These are phyloP conservation scores for Habropoda laboriosa DNA, from an alignment of 1,140 invertebrate genomes.

Conservation along the genomic window DNA sequence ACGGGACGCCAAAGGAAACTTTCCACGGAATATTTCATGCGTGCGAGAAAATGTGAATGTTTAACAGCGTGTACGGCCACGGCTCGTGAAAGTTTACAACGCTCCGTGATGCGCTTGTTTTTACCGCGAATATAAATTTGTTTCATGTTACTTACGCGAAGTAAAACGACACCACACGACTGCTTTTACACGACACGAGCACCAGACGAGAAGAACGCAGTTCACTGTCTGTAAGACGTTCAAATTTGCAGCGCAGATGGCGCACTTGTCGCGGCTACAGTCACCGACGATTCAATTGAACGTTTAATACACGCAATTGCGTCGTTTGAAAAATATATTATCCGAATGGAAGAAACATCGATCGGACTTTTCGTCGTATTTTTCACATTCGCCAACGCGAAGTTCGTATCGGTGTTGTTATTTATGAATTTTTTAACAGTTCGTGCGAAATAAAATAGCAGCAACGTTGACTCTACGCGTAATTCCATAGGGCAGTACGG, in stretches of 20 bases:
- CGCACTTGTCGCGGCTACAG: not conserved
- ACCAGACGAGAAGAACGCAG: not conserved
- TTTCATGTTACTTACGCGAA: slow-evolving; percentile 27
- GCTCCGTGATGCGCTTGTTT: slow-evolving; percentile 6
- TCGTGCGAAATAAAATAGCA: not conserved
- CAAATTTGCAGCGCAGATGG: not conserved
- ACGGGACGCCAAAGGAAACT: slow-evolving; percentile 17
- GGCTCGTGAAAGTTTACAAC: slow-evolving; percentile 8
- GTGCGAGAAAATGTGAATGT: slow-evolving; percentile 40
- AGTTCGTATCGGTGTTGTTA: not conserved
- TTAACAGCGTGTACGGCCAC: slow-evolving; percentile 12
- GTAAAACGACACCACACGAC: not conserved
- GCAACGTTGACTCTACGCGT: no score
- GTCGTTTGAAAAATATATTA: not conserved
- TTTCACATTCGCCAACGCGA: not conserved
- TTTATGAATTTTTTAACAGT: not conserved
- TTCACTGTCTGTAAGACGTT: not conserved
- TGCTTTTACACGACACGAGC: not conserved
- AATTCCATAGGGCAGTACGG: not conserved
- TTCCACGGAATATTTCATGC: slow-evolving; percentile 17
- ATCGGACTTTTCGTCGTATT: no score
- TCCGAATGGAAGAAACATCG: not conserved
- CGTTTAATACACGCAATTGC: not conserved
- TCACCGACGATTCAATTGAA: not conserved
- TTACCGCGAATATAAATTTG: slow-evolving; percentile 23